Percentiles rank a stretch among this genome's conserved stretches.
phyloP scores from a whole-genome alignment of 2,113 vertebrate species.

The Seriola quinqueradiata region DNA sequence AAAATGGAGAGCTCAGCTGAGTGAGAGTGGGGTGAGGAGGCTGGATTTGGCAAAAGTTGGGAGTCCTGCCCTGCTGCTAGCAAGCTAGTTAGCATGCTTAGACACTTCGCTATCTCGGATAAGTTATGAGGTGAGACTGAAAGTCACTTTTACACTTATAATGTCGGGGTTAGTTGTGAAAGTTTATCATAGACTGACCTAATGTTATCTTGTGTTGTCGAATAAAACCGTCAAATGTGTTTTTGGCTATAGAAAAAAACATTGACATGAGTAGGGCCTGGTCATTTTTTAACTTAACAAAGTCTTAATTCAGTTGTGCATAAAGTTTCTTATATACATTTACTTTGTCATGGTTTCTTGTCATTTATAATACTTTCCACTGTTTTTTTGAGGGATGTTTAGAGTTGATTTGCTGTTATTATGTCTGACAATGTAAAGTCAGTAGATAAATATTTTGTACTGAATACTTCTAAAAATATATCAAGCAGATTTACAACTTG shows the following conservation, averaged over 20 bases:
- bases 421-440: neutral
- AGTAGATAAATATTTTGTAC: slow-evolving; percentile 6
- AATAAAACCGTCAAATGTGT: neutral
- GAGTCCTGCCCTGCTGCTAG: slow-evolving; percentile 78
- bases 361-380: neutral
- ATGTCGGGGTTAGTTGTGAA: neutral
- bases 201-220: neutral
- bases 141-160: neutral
- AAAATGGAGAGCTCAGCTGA: slow-evolving; percentile 85
- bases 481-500: slow-evolving; percentile 4
- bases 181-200: rapidly evolving
- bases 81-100: slow-evolving; percentile 68
- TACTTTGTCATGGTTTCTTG: neutral
- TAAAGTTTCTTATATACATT: neutral
- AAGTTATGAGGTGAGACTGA: slow-evolving; percentile 63
- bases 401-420: neutral
- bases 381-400: neutral
- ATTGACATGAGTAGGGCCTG: slow-evolving; percentile 50
- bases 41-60: slow-evolving; percentile 75
- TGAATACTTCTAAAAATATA: slow-evolving; percentile 1
- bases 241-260: slow-evolving; percentile 9
- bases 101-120: slow-evolving; percentile 34
- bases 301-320: neutral
- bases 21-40: slow-evolving; percentile 84
- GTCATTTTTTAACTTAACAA: neutral